These are phyloP conservation scores for Thalpophila matura DNA, from an alignment of 2,888 invertebrate species.

Conservation along the genomic window DNA sequence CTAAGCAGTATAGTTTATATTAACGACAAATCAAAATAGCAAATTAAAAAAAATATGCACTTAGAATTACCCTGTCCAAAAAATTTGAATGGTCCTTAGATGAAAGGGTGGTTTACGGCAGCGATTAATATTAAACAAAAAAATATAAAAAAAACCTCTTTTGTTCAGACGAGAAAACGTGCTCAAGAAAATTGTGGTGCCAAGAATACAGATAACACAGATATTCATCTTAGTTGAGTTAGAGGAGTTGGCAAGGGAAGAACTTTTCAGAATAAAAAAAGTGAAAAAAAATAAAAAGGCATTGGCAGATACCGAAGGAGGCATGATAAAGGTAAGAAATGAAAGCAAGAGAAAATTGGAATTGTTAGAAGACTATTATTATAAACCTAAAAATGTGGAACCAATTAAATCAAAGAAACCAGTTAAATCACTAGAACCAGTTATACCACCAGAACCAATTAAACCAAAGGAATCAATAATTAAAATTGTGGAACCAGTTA, in stretches of 20 bases:
- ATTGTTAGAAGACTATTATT: neutral
- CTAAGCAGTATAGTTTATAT: no score
- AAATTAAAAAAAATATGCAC: no score
- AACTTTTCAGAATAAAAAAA: constrained; percentile 8
- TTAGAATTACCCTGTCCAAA: no score
- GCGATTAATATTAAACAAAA: neutral
- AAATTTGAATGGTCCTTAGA: constrained; percentile 10
- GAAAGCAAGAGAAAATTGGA: neutral
- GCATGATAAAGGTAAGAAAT: neutral
- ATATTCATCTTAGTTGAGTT: constrained; percentile 1
- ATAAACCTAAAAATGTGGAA: no score
- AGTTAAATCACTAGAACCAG: neutral
- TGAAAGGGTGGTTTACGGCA: constrained; percentile 45
- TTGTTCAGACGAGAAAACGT: constrained; percentile 7
- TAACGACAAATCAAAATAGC: no score
- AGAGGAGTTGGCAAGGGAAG: constrained; percentile 3
- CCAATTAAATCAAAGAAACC: no score
- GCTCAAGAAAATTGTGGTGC: constrained; percentile 8
- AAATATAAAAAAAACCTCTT: constrained; percentile 9
- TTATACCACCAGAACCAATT: neutral
- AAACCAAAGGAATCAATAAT: neutral
- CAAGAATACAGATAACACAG: neutral
- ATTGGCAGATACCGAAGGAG: neutral
- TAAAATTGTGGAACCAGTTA: neutral
- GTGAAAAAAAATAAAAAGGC: neutral